phyloP scores from a whole-genome alignment of 2,113 vertebrate species.

The Abramis brama region DNA sequence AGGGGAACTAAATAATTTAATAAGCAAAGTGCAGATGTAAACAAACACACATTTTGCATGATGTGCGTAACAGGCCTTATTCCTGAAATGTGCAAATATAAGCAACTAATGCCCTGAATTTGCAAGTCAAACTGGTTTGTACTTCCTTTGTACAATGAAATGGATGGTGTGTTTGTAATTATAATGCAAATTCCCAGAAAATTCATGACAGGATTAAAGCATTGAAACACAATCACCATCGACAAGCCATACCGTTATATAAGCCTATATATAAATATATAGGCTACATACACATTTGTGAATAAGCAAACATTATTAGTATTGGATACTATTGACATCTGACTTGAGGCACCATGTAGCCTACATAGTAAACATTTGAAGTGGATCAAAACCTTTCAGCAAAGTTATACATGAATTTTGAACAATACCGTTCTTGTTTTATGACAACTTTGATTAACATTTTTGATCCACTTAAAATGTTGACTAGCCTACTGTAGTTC shows the following conservation, averaged over 20 bases:
- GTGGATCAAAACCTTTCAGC: no score
- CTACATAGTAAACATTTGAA: no score
- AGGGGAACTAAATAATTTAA: neutral
- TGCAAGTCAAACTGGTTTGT: neutral
- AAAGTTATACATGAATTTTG: no score
- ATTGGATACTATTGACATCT: neutral
- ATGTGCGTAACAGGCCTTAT: neutral
- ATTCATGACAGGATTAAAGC: neutral
- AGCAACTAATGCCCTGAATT: conserved; percentile 20
- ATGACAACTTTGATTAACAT: no score
- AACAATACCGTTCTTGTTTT: no score
- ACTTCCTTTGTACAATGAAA: neutral
- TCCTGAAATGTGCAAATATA: conserved; percentile 19
- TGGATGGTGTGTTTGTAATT: neutral
- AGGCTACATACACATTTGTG: no score
- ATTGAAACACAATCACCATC: neutral
- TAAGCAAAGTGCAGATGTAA: neutral
- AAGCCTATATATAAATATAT: neutral
- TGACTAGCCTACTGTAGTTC: no score
- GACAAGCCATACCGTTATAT: neutral
- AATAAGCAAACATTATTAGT: neutral
- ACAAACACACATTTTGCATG: neutral
- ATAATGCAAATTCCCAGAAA: neutral
- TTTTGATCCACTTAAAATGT: no score
- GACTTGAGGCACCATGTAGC: neutral